Evolutionary conservation across 2,888 invertebrate genomes (phyloP), one percentile per base, ranked within the genome.

Genomic region (Apamea sordens): DNA sequence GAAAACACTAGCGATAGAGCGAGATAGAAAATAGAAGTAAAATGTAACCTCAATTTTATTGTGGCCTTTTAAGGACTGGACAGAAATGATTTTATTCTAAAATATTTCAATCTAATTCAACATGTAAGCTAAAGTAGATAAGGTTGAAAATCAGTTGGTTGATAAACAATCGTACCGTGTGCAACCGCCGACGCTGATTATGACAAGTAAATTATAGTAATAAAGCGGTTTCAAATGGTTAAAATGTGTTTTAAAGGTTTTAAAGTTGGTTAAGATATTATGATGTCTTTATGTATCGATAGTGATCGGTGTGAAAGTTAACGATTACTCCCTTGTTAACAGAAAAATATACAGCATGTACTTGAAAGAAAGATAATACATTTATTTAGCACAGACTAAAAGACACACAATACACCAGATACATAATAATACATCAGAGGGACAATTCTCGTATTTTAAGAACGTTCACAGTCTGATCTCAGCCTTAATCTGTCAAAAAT

Each of bases 41-140:
- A 89, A 93, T 92, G 88, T 94, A 94, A 93, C 93, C 93, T 94
- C 93, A 94, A 94, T 95, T 94, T 94, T 92, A 94, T 94, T 90
- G 91, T 86, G 82, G 83, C 95, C 95, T 91, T 95, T 90, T 91
- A 94, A 90, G 95, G 95, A 88, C 83, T 82, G 91, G 84, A 84
- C 92, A 91, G 90, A 92, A 93, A 93, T 90, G 90, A 93, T 92
- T 92, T 91, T 90, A 90, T 90, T 82, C 77, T 59, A 21, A 82
- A 63, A n/a, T 11, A 56, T 53, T 13, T 44, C 82, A 83, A 53
- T 63, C 28, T 2, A 89, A 81, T 83, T 56, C 70, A 21, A 73
- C 76, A 82, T 85, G 80, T 91, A 88, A 76, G 0, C 0, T 0
- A 0, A 28, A 24, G 28, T 0, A 0, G 0, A 75, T 91, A 92